Evolutionary conservation across 2,888 invertebrate species (phyloP), one percentile per base, ranked within the genome.

Genomic region (Drosophila recens): DNA sequence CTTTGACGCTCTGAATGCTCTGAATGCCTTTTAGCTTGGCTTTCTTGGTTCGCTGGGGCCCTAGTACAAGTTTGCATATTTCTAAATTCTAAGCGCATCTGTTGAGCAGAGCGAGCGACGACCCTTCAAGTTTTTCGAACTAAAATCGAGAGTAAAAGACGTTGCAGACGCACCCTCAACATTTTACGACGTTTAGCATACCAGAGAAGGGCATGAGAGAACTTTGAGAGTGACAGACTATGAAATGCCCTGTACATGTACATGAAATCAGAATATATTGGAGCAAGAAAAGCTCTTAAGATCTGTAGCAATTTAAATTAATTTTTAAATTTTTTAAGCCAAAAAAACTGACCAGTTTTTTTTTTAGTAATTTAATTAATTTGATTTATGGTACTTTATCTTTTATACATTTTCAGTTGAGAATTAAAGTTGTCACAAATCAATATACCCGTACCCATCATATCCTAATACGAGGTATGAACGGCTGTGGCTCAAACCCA

Each of bases 51-150:
- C 74, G 87, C 84, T 85, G 84, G 13, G 76, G 58, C 64, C 84
- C 84, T 85, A 86, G 86, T 85, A 85, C 80, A 85, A 85, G 88
- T 85, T 85, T 85, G 84, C 84, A 85, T 85, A 85, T 85, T 85
- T 85, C 84, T 85, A 85, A 85, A 86, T 86, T 84, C 80, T 79
- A 86, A 82, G 67, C 82, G 77, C 89, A 87, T 87, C 87, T 88
- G 84, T 86, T 75, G 68, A 72, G 73, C 70, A 51, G 69, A 17
- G 34, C 27, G 5, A 71, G 70, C 72, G 64, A 36, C 61, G 54
- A 40, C 58, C 67, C 66, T 53, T 46, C 66, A 75, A 65, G 43
- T 58, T 59, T 59, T 80, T 43, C 54, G 56, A 30, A 30, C 68
- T 76, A 87, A 90, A 90, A 90, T 46, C 71, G 82, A 88, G 80